Conservation (phyloP, 2,113 vertebrate species). For the Climacteris rufus region DNA sequence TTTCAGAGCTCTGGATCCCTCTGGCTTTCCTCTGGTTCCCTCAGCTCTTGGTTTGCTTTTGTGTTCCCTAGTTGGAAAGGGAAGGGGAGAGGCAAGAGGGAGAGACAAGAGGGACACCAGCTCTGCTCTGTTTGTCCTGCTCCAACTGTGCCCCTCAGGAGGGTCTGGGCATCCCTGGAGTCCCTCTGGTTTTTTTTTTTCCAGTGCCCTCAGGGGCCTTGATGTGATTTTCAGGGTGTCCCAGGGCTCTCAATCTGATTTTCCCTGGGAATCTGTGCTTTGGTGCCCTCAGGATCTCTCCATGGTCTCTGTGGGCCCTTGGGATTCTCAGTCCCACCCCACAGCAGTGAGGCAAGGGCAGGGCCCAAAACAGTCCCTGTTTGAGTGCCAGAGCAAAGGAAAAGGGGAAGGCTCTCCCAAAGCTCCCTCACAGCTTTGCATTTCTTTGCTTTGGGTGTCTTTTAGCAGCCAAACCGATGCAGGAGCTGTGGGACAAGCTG, state of each 20-base stretch:
- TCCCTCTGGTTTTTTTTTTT: neutral
- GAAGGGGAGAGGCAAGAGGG: neutral
- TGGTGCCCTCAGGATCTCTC: neutral
- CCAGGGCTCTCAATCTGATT: neutral
- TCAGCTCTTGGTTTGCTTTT: neutral
- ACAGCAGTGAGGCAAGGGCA: neutral
- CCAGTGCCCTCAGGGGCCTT: neutral
- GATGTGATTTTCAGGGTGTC: neutral
- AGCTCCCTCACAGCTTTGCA: neutral
- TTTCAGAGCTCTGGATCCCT: neutral
- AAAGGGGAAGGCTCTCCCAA: neutral
- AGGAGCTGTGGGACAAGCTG: neutral
- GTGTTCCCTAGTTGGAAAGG: neutral
- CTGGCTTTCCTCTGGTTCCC: neutral
- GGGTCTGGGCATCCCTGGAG: neutral
- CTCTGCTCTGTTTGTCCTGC: neutral
- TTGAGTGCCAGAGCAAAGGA: neutral
- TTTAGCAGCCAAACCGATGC: neutral
- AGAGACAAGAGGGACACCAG: neutral
- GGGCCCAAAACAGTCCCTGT: neutral
- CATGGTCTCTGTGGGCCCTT: neutral
- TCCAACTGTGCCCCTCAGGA: neutral
- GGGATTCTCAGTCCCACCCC: neutral
- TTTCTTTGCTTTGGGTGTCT: neutral
- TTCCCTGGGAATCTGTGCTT: neutral